Evolutionary conservation across 1,140 invertebrate genomes (phyloP), one percentile per base, ranked within the genome.

Genomic region (Elymnias hypermnestra): DNA sequence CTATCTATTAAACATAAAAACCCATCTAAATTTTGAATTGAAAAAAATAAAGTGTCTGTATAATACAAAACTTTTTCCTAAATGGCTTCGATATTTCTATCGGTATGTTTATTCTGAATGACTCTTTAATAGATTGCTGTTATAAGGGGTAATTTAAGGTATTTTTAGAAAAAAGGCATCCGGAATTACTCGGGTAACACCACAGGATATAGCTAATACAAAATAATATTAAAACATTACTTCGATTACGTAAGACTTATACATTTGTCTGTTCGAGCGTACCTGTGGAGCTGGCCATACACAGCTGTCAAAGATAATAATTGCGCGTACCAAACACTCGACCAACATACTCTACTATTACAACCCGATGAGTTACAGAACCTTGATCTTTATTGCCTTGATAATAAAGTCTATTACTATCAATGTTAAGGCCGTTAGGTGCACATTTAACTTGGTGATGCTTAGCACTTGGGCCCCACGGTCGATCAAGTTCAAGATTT

Each of bases 271-370:
- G 33, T 48, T 38, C 37, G 28, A 45, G 25, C 69, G 72, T 81
- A 81, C 74, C 52, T 63, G 56, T 48, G 43, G 44, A 66, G 55
- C 48, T 50, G 41, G 63, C 56, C 63, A 61, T 72, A 69, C 63
- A 68, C 56, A 61, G 63, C 74, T 84, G 81, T 84, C 81, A 82
- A 78, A 84, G 67, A 75, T 72, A 71, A 73, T 84, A 84, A 84
- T 84, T 84, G 71, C 77, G 69, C 62, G 71, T 72, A 83, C 69
- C 77, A 66, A 79, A 70, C 72, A 72, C 60, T 63, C 63, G 50
- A 56, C 75, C 63, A 73, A 57, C 29, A 37, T 46, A 40, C 26
- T 61, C 63, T 78, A 51, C 59, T 25, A 53, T 54, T 60, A 25
- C 7, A 10, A 13, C 15, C 12, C 3, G 23, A 15, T 5, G 9